Conservation (phyloP, 2,888 invertebrate species). For the Acrobeloides nanus region DNA sequence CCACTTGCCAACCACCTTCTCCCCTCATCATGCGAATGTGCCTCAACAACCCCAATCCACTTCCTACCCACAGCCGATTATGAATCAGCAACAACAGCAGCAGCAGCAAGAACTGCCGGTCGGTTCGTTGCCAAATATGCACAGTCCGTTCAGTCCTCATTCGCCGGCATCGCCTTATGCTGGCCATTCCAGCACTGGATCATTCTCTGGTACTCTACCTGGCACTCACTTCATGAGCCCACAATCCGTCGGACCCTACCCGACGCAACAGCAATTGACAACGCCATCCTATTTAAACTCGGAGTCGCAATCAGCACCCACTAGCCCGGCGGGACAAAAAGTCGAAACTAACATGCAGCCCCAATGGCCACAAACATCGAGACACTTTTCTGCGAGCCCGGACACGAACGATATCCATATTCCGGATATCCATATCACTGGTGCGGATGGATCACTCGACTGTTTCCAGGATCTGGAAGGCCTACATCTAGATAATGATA, state of each 20-base stretch:
- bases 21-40: no score
- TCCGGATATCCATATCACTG: constrained; percentile 45
- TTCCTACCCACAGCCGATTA: no score
- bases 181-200: constrained; percentile 6
- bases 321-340: constrained; percentile 30
- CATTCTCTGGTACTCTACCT: constrained; percentile 5
- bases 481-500: constrained; percentile 23
- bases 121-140: constrained; percentile 27
- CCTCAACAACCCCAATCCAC: no score
- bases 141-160: constrained; percentile 9
- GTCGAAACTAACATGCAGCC: constrained; percentile 26
- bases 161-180: no score
- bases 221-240: not conserved
- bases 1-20: no score
- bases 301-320: constrained; percentile 44
- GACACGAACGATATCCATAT: constrained; percentile 33
- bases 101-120: constrained; percentile 8
- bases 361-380: constrained; percentile 31
- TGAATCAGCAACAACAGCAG: not conserved
- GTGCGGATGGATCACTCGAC: constrained; percentile 35
- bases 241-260: not conserved
- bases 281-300: constrained; percentile 6
- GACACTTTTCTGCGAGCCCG: constrained; percentile 39
- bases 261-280: constrained; percentile 11
- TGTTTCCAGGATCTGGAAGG: constrained; percentile 21